phyloP scores from a whole-genome alignment of 1,140 invertebrate species.

The Steinernema feltiae region DNA sequence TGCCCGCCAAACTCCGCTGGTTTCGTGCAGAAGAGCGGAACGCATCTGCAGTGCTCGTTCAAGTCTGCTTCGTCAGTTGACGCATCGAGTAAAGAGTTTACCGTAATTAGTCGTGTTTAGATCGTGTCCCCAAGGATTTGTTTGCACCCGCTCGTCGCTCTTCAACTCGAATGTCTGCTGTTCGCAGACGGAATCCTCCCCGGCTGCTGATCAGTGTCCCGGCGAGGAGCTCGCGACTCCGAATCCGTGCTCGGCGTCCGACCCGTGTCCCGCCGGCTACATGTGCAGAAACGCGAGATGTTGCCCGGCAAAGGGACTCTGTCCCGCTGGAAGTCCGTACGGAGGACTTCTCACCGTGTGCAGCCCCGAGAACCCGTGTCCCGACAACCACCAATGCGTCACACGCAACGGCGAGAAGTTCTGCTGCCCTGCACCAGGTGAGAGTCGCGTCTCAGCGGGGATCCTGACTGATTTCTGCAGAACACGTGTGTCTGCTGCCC shows the following conservation, averaged over 20 bases:
- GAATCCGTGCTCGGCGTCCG: constrained; percentile 48
- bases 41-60: constrained; percentile 47
- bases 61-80: background rate
- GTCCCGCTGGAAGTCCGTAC: constrained; percentile 50
- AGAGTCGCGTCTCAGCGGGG: constrained; percentile 28
- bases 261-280: constrained; percentile 50
- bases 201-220: constrained; percentile 43
- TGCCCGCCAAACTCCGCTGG: constrained; percentile 57
- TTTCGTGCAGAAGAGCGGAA: constrained; percentile 47
- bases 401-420: constrained; percentile 52
- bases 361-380: constrained; percentile 49
- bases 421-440: constrained; percentile 52
- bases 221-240: constrained; percentile 45
- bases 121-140: constrained; percentile 45
- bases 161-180: constrained; percentile 37
- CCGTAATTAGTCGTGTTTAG: too few species aligned
- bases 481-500: constrained; percentile 33
- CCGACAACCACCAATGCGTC: constrained; percentile 55
- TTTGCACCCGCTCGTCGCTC: constrained; percentile 22
- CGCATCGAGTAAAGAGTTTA: too few species aligned
- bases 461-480: constrained; percentile 27
- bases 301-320: constrained; percentile 53
- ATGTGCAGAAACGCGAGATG: constrained; percentile 50
- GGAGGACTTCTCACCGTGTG: constrained; percentile 50
- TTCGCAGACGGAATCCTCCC: constrained; percentile 23